Evolutionary conservation across 2,797 vertebrate species (phyloP), one percentile per base, ranked within the genome.

Genomic region (Channallabes apus): DNA sequence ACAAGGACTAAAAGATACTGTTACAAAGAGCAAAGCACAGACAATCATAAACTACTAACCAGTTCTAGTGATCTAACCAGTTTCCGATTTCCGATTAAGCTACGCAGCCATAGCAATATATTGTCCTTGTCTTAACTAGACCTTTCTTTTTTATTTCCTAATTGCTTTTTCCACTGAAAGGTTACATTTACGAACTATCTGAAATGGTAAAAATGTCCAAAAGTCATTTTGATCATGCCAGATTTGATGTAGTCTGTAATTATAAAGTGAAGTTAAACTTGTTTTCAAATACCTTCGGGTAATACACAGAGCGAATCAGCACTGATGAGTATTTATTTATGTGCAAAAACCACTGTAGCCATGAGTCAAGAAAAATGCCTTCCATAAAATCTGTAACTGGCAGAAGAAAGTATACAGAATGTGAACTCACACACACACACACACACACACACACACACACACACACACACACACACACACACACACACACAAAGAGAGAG

Each of bases 291-390:
- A 73, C 68, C 82, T 84, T 86, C 89, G 89, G 82, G 68, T 92
- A 90, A 92, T 29, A 84, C 64, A 82, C 46, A 58, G 72, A 82
- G 61, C 85, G 38, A 85, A 85, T 85, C 87, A 81, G 82, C 86
- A 82, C 69, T 88, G 87, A 88, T 88, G 88, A 87, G 82, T 88
- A 91, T 92, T 92, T 91, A 87, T 86, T 87, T 51, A 86, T 86
- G 71, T 84, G 64, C 82, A 86, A 87, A 83, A 88, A 86, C 86
- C 86, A 81, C 89, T 82, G 71, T 46, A 80, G 85, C 80, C 78
- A 88, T 87, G 82, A 87, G 71, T 88, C 71, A 41, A 82, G 69
- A 90, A 90, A 89, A 87, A 82, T 87, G 80, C 86, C 88, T 46
- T 82, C 64, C 22, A 69, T 80, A 84, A 72, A 86, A 82, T 86